Base-by-base conservation (phyloP, 2,113 vertebrate species). In the Panthera tigris region DNA sequence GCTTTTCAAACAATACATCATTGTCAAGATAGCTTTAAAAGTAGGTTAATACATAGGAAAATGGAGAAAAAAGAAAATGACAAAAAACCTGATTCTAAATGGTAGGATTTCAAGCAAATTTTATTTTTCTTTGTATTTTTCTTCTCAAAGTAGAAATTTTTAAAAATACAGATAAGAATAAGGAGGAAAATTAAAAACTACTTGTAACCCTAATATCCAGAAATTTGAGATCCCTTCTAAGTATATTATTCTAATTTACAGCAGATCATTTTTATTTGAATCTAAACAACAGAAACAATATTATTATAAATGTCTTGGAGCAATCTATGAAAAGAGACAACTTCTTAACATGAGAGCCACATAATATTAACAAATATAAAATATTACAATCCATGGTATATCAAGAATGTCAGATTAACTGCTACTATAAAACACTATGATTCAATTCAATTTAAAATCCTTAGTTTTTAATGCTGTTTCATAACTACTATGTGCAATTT, bases 321-420 rank as follows among this genome's bases (percentile, higher is more conserved):
- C 88, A 92, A 96, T 48, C 41, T 65, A 88, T 97, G 81, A 81
- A 78, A 45, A 95, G 36, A 95, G 82, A 88, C 33, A 93, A 90
- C 66, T 91, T 94, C 82, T 97, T 92, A 83, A 95, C 89, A 95
- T 76, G 27, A 97, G 50, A 97, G 82, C 82, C 66, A 94, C 63
- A 76, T 94, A 94, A 98, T 79, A 66, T 65, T 94, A 88, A 91
- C 92, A 98, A 83, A 91, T 96, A 94, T 89, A 92, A 98, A 98
- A 93, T 95, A 98, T 96, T 96, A 93, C 11, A 82, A 66, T 94
- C 68, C 5, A 10, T 66, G 27, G 31, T 81, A 95, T 31, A 94
- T 29, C 94, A 66, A 94, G 96, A 98, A 94, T 57, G 63, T 33
- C 97, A 97, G 95, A 98, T 98, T 98, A 98, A 97, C 74, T 92